phyloP scores from a whole-genome alignment of 2,797 vertebrate species.

The Rousettus madagascariensis region DNA sequence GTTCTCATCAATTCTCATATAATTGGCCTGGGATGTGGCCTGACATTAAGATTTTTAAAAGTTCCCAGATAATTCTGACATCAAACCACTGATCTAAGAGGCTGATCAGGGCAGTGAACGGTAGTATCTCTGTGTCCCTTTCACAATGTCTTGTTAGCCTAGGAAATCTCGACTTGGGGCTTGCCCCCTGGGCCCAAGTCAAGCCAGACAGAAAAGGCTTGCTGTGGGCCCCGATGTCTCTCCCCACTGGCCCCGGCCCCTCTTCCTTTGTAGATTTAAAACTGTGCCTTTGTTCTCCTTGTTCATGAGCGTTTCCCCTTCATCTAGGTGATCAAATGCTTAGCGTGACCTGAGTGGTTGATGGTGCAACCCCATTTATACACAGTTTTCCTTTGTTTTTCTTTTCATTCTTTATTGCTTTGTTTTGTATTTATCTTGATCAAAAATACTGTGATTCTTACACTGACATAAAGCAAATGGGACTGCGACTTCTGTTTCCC shows the following conservation, averaged over 20 bases:
- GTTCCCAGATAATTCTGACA: not conserved
- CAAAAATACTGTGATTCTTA: not conserved
- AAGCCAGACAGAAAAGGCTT: not conserved
- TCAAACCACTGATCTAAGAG: not conserved
- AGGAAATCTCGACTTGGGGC: not conserved
- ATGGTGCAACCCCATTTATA: not conserved
- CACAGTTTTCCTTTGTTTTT: not conserved
- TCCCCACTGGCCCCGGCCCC: rapidly evolving
- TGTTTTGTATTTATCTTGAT: not conserved
- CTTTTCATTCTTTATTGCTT: not conserved
- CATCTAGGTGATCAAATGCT: not conserved
- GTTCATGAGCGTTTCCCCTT: not conserved
- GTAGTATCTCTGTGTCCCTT: not conserved
- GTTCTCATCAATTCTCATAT: not conserved
- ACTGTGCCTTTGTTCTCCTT: not conserved
- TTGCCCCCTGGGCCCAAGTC: rapidly evolving
- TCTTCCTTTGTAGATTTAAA: not conserved
- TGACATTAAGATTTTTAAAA: not conserved
- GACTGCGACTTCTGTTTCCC: not conserved
- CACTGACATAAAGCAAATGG: not conserved
- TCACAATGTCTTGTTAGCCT: not conserved
- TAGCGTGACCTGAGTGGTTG: not conserved
- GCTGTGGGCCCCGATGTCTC: not conserved
- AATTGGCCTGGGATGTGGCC: not conserved
- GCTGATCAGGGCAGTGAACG: not conserved